Percentiles rank a stretch among this genome's conserved stretches.
Conservation (phyloP, 2,113 vertebrate genomes). For the Gymnobelideus leadbeateri region DNA sequence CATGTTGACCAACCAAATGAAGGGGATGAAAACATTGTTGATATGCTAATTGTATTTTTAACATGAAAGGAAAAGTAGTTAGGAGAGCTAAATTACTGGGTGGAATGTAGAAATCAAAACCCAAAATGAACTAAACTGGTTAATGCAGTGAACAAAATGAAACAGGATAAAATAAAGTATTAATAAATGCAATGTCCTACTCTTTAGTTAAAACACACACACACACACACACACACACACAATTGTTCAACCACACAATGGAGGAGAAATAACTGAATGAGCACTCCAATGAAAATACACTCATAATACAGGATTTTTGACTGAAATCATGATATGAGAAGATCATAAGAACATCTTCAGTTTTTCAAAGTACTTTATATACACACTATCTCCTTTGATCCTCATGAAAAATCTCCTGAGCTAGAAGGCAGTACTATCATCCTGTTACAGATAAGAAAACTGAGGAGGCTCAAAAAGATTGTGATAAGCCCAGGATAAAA, state of each 20-base stretch:
- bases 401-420: not conserved
- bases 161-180: not conserved
- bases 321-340: not conserved
- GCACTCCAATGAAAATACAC: not conserved
- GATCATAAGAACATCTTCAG: not conserved
- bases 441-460: not conserved
- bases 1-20: not conserved
- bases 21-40: not conserved
- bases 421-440: not conserved
- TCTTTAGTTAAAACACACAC: not conserved
- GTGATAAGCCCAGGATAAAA: not conserved
- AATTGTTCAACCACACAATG: not conserved
- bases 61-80: not conserved
- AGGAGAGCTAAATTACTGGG: not conserved
- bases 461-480: not conserved
- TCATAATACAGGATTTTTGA: not conserved
- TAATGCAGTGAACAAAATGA: not conserved
- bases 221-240: not conserved
- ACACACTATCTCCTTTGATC: not conserved
- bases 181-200: not conserved
- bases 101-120: not conserved
- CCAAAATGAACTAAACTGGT: not conserved
- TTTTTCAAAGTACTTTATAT: not conserved
- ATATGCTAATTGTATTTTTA: not conserved
- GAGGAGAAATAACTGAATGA: not conserved